Conservation (phyloP, 2,888 invertebrate genomes). For the Cosmia pyralina region DNA sequence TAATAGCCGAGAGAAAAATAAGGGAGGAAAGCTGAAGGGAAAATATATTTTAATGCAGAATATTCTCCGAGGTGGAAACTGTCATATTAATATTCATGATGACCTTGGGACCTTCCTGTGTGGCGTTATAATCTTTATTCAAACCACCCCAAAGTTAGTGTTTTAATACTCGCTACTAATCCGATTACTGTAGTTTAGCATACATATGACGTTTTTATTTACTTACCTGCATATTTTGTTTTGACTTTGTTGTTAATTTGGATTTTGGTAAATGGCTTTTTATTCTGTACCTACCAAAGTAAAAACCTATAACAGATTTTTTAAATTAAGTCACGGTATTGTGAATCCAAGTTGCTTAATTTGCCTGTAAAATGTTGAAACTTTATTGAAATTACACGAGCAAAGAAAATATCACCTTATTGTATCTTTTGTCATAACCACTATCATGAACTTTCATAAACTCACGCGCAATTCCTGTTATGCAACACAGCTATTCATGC, state of each 20-base stretch:
- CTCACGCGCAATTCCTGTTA: constrained; percentile 9
- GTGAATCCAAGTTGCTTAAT: background rate
- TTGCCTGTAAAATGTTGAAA: background rate
- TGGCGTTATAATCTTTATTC: constrained; percentile 46
- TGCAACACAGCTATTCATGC: background rate
- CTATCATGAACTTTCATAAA: background rate
- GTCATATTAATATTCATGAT: constrained; percentile 62
- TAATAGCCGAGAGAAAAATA: constrained; percentile 52
- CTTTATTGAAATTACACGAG: background rate
- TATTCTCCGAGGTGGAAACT: constrained; percentile 54
- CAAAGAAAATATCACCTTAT: background rate
- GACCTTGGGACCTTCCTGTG: constrained; percentile 53
- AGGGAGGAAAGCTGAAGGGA: constrained; percentile 35
- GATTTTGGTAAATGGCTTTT: background rate
- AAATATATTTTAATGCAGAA: constrained; percentile 60
- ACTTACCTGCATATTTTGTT: background rate
- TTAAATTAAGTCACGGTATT: background rate
- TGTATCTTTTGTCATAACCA: background rate
- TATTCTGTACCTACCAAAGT: background rate
- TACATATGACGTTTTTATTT: constrained; percentile 3
- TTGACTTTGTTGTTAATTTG: background rate
- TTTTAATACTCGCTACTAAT: constrained; percentile 47
- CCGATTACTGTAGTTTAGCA: constrained; percentile 35
- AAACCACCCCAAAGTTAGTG: constrained; percentile 45
- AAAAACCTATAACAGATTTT: background rate